Conservation (phyloP, 2,113 vertebrate species). For the Paralichthys olivaceus region DNA sequence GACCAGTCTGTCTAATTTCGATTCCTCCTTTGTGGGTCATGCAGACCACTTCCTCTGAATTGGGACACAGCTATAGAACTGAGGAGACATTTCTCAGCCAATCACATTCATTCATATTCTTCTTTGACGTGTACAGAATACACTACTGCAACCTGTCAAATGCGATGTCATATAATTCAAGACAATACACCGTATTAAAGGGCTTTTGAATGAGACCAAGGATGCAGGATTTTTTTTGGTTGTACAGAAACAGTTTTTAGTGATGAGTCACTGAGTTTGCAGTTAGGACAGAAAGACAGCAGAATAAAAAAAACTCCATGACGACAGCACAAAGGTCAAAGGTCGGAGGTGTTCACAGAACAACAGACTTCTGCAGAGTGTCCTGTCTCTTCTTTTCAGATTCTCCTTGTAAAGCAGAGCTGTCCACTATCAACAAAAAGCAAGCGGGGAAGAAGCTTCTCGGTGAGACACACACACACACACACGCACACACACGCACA, state of each 20-base stretch:
- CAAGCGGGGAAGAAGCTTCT: conserved; percentile 90
- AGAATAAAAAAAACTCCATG: conserved; percentile 26
- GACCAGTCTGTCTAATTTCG: not conserved
- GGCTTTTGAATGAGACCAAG: not conserved
- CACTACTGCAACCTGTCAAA: conserved; percentile 1
- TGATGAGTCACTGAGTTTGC: conserved; percentile 12
- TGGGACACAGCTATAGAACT: not conserved
- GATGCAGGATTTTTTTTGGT: not conserved
- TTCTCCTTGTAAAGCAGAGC: conserved; percentile 92
- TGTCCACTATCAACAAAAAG: conserved; percentile 89
- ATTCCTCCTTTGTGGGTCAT: not conserved
- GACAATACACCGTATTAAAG: conserved; percentile 3
- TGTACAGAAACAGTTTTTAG: conserved; percentile 13
- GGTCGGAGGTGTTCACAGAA: conserved; percentile 31
- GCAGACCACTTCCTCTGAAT: not conserved
- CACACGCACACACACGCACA: not conserved
- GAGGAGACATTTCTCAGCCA: not conserved
- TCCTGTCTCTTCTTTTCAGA: conserved; percentile 82
- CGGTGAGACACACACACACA: conserved; percentile 82
- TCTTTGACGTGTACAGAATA: not conserved
- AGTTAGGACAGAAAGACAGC: conserved; percentile 17
- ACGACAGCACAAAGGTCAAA: conserved; percentile 47
- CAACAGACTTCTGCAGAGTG: conserved; percentile 41
- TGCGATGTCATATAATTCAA: not conserved
- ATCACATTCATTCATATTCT: not conserved